Conservation (phyloP, 2,113 vertebrate genomes). For the Embiotoca jacksoni region DNA sequence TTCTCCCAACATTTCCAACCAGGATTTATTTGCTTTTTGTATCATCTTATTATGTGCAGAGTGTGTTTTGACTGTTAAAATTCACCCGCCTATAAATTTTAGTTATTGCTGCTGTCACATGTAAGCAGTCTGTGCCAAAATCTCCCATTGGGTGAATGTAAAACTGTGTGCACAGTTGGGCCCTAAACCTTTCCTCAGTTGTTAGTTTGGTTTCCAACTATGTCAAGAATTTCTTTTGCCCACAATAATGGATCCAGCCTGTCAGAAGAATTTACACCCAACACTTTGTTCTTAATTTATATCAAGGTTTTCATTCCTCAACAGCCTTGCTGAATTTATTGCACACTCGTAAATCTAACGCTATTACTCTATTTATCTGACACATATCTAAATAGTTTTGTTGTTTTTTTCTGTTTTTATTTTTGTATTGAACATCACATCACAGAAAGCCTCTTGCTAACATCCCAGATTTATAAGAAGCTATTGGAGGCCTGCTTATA, state of each 20-base stretch:
- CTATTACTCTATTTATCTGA: not conserved
- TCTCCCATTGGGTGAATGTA: not conserved
- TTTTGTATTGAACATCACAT: not conserved
- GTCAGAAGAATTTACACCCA: conserved; percentile 5
- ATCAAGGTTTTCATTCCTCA: not conserved
- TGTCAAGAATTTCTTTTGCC: conserved; percentile 18
- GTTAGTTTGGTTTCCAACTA: conserved; percentile 29
- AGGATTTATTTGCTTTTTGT: conserved; percentile 35
- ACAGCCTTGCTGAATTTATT: not conserved
- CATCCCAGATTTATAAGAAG: conserved; percentile 9
- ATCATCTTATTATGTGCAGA: conserved; percentile 34
- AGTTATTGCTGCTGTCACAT: conserved; percentile 40
- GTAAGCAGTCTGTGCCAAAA: conserved; percentile 16
- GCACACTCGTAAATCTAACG: not conserved
- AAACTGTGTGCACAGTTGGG: conserved; percentile 13
- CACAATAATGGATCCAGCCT: conserved; percentile 21
- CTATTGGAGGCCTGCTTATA: not conserved
- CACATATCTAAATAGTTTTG: not conserved
- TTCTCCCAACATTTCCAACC: not conserved
- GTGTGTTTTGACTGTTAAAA: conserved; percentile 34
- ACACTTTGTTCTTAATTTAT: not conserved
- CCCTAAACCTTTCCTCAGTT: conserved; percentile 23
- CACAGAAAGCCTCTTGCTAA: not conserved
- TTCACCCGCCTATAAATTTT: conserved; percentile 26
- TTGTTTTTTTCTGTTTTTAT: not conserved